Evolutionary conservation across 2,797 vertebrate species (phyloP).

Genomic region (Tympanoctomys barrerae): DNA sequence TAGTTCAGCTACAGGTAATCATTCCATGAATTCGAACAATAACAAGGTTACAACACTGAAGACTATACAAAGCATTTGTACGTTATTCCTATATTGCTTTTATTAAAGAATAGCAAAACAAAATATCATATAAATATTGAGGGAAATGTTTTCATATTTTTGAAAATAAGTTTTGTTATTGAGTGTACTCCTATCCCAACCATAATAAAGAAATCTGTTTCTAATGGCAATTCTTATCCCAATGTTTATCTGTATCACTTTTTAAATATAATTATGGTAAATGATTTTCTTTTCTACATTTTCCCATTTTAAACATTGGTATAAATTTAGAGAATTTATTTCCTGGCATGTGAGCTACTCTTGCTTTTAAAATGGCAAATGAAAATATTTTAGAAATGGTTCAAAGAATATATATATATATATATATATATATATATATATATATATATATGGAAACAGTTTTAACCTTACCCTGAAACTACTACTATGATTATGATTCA

Average conservation of each 20-base stretch:
- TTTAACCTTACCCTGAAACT: not conserved
- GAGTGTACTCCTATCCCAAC: not conserved
- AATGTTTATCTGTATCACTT: constrained; percentile 38
- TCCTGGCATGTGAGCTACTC: not conserved
- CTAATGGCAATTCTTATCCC: constrained; percentile 10
- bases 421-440: not conserved
- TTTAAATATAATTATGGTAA: constrained; percentile 48
- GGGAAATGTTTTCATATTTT: constrained; percentile 71
- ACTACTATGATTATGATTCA: not conserved
- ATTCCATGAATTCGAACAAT: constrained; percentile 42
- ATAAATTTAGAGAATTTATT: constrained; percentile 57
- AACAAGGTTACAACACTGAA: constrained; percentile 51
- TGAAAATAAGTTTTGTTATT: constrained; percentile 55
- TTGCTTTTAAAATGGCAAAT: not conserved
- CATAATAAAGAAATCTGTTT: not conserved
- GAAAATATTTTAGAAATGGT: not conserved
- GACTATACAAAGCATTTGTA: constrained; percentile 47
- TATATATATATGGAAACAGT: not conserved
- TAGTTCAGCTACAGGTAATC: constrained; percentile 75
- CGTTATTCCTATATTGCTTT: constrained; percentile 2
- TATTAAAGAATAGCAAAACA: constrained; percentile 14
- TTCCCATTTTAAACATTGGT: constrained; percentile 60
- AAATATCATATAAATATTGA: constrained; percentile 18
- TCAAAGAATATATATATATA: not conserved
- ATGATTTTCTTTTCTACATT: not conserved